Conservation (phyloP, 2,113 vertebrate species). For the Synodontis membranacea region DNA sequence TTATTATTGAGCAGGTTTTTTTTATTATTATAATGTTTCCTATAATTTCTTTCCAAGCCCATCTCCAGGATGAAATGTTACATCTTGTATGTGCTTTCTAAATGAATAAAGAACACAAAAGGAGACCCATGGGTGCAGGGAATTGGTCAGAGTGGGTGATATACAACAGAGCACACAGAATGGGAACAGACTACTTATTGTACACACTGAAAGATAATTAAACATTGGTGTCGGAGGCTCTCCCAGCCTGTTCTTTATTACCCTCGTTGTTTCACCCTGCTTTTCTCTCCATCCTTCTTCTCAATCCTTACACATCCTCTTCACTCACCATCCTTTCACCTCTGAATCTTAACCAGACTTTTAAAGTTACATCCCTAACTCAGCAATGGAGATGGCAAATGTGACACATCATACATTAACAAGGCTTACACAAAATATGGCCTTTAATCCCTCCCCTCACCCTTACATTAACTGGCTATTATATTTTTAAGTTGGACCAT, state of each 20-base stretch:
- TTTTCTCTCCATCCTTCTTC: constrained; percentile 8
- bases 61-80: not conserved
- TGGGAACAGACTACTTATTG: constrained; percentile 56
- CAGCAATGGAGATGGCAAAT: constrained; percentile 3
- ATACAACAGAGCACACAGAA: constrained; percentile 59
- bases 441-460: not conserved
- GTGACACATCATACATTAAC: not conserved
- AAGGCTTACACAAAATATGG: not conserved
- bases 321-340: constrained; percentile 36
- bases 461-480: not conserved
- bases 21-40: too few relatives aligned
- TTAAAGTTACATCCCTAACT: constrained; percentile 25
- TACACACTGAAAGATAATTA: constrained; percentile 66
- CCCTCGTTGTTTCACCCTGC: constrained; percentile 40
- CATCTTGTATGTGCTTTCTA: not conserved
- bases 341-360: constrained; percentile 44
- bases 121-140: constrained; percentile 48
- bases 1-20: not conserved
- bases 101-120: not conserved
- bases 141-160: constrained; percentile 39
- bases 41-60: not conserved
- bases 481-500: not conserved
- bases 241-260: constrained; percentile 57
- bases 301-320: not conserved
- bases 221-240: constrained; percentile 68